Evolutionary conservation across 2,797 vertebrate genomes (phyloP), one percentile per base, ranked within the genome.

Genomic region (Morelia viridis): DNA sequence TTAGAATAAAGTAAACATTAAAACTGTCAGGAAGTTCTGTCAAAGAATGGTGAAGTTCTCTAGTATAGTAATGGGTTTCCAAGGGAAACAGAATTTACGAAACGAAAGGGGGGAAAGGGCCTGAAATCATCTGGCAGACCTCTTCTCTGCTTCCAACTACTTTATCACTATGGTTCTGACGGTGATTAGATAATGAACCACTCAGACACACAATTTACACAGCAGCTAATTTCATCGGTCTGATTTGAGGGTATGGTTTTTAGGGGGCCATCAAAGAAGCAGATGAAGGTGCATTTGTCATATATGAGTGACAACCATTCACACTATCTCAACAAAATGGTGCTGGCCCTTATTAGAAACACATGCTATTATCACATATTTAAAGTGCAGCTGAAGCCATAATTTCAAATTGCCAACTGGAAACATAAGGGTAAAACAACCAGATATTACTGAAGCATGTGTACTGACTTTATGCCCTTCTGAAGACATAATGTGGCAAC

Each of bases 111-210:
- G 22, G 93, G 92, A 93, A 93, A 92, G 96, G 96, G 93, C 94
- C 96, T 96, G 96, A 98, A 98, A 98, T 98, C 97, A 98, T 98
- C 97, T 98, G 98, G 97, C 98, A 98, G 97, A 97, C 97, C 98
- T 98, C 96, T 95, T 98, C 97, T 97, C 97, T 97, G 98, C 98
- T 98, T 99, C 98, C 98, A 98, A 98, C 97, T 98, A 98, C 97
- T 98, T 98, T 98, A 98, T 98, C 98, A 98, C 98, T 96, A 96
- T 98, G 98, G 98, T 98, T 98, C 97, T 98, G 98, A 97, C 97
- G 98, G 98, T 99, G 98, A 99, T 99, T 99, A 99, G 98, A 99
- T 99, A 99, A 99, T 99, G 98, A 98, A 98, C 98, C 98, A 98
- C 98, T 98, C 98, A 98, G 98, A 98, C 98, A 98, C 98, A 98